These are phyloP conservation scores for Dendroctonus ponderosae DNA, from an alignment of 1,140 invertebrate species.

Conservation along the genomic window DNA sequence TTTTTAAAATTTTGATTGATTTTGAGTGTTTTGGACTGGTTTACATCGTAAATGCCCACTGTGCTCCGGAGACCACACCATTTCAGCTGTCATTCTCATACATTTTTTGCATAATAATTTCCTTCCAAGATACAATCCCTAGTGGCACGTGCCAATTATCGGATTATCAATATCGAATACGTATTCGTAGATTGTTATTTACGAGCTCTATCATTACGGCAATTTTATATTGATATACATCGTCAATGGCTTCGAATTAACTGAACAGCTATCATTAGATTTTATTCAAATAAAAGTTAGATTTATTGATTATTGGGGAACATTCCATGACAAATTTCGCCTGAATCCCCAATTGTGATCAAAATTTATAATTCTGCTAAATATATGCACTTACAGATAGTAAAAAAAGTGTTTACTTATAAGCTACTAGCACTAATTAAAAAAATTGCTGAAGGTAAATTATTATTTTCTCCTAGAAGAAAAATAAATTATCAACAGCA, in stretches of 20 bases:
- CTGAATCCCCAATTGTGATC: neutral
- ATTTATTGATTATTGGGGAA: neutral
- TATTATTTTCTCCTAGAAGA: too few relatives aligned
- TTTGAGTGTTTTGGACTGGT: neutral
- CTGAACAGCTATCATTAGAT: neutral
- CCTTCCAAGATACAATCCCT: constrained; percentile 3
- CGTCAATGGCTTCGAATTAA: neutral
- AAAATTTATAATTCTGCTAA: too few relatives aligned
- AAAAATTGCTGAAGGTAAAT: too few relatives aligned
- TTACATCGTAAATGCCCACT: neutral
- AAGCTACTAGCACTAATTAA: too few relatives aligned
- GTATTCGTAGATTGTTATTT: constrained; percentile 3
- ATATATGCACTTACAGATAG: too few relatives aligned
- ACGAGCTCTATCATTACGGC: constrained; percentile 4
- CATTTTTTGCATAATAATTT: constrained; percentile 7
- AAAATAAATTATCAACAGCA: neutral
- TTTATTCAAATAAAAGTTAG: too few relatives aligned
- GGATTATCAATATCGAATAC: neutral
- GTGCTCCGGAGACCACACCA: neutral
- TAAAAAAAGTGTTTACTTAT: too few relatives aligned
- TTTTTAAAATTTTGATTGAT: neutral
- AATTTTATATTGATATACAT: neutral
- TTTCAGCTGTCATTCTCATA: constrained; percentile 6
- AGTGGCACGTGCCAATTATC: constrained; percentile 5
- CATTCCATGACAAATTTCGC: neutral